These are phyloP conservation scores for Bothrops jararaca DNA, from an alignment of 2,113 vertebrate species.

Conservation along the genomic window DNA sequence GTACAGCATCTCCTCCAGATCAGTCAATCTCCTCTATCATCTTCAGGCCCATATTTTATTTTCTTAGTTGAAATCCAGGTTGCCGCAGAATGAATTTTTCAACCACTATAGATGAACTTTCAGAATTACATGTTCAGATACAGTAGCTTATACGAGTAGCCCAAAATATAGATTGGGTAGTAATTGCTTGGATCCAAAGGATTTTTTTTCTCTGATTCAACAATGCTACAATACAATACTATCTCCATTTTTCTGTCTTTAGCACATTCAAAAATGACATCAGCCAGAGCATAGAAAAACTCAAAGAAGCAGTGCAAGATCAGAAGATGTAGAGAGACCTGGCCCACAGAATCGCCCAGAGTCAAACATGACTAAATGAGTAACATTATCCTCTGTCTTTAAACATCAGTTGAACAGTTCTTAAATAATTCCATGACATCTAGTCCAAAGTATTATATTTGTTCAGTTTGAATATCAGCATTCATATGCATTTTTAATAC, in stretches of 20 bases:
- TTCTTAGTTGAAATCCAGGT: neutral
- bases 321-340: neutral
- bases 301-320: neutral
- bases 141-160: neutral
- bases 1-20: neutral
- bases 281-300: neutral
- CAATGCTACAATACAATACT: neutral
- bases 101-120: neutral
- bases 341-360: neutral
- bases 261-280: neutral
- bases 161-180: neutral
- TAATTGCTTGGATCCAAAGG: neutral
- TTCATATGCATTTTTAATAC: neutral
- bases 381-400: neutral
- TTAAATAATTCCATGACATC: neutral
- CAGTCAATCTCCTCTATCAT: neutral
- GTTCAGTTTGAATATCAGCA: neutral
- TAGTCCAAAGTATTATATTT: neutral
- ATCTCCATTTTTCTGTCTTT: neutral
- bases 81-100: neutral
- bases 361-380: neutral
- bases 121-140: neutral
- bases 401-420: neutral
- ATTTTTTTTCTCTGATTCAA: neutral
- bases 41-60: neutral